Evolutionary conservation across 2,797 vertebrate species (phyloP).

Genomic region (Heteromormyrus szaboi): DNA sequence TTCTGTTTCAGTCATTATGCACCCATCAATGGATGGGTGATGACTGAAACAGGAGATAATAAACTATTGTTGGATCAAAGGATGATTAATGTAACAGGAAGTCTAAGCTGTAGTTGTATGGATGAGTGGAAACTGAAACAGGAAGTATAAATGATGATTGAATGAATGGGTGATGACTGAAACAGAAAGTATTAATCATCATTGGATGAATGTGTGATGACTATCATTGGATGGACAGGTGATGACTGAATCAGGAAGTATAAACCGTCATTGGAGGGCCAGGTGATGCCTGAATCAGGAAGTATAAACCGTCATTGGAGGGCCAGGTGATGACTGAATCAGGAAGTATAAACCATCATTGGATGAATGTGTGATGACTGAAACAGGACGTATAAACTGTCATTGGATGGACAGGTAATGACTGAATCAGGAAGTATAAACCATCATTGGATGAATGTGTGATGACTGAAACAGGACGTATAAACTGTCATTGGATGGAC

Average conservation of each 20-base stretch:
- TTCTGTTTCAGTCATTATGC: neutral
- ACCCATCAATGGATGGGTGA: neutral
- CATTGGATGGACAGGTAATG: neutral
- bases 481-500: neutral
- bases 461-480: neutral
- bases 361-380: neutral
- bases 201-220: slow-evolving; percentile 12
- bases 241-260: neutral
- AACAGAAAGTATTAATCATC: neutral
- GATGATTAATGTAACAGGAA: neutral
- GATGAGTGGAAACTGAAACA: neutral
- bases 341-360: neutral
- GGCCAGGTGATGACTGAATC: neutral
- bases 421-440: neutral
- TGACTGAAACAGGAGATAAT: neutral
- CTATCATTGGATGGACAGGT: neutral
- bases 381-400: neutral
- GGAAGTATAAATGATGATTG: neutral
- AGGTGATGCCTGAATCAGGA: neutral
- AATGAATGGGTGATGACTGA: neutral
- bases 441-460: neutral
- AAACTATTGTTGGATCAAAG: neutral
- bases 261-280: neutral
- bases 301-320: neutral
- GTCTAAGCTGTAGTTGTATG: neutral